phyloP scores from a whole-genome alignment of 53 echinoderm and acorn worm species.

The Arbacia lixula region DNA sequence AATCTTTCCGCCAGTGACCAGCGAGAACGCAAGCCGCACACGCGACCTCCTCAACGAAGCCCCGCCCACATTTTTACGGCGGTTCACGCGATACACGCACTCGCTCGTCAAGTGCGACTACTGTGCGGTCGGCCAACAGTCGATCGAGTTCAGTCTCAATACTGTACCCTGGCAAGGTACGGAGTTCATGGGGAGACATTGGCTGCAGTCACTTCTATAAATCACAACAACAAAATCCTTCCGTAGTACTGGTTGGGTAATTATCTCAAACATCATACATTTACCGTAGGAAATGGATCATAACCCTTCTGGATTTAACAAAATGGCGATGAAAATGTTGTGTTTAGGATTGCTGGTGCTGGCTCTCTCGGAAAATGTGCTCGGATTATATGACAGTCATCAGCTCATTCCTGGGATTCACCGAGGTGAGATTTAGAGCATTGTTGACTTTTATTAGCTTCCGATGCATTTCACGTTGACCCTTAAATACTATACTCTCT shows the following conservation, averaged over 20 bases:
- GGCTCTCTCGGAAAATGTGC: constrained; percentile 20
- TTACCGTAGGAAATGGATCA: constrained; percentile 44
- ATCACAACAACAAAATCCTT: too few species aligned
- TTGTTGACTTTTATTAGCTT: too few species aligned
- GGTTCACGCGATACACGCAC: not conserved
- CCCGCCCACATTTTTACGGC: constrained; percentile 9
- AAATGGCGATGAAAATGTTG: not conserved
- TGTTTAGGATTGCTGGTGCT: constrained; percentile 11
- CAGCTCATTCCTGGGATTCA: not conserved
- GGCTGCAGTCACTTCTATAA: too few species aligned
- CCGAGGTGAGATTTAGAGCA: too few species aligned
- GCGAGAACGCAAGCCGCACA: constrained; percentile 31
- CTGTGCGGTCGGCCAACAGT: not conserved
- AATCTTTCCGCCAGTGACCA: constrained; percentile 45
- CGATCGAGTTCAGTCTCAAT: too few species aligned
- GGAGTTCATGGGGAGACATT: too few species aligned
- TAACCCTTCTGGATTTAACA: constrained; percentile 31
- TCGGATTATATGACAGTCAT: constrained; percentile 28
- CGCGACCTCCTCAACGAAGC: constrained; percentile 34
- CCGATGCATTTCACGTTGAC: too few species aligned
- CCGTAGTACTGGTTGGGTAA: too few species aligned
- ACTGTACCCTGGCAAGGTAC: too few species aligned
- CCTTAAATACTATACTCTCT: too few species aligned
- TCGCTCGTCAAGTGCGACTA: too few species aligned
- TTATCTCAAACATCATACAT: too few species aligned